Evolutionary conservation across 2,797 vertebrate species (phyloP).

Genomic region (Garrulus glandarius): DNA sequence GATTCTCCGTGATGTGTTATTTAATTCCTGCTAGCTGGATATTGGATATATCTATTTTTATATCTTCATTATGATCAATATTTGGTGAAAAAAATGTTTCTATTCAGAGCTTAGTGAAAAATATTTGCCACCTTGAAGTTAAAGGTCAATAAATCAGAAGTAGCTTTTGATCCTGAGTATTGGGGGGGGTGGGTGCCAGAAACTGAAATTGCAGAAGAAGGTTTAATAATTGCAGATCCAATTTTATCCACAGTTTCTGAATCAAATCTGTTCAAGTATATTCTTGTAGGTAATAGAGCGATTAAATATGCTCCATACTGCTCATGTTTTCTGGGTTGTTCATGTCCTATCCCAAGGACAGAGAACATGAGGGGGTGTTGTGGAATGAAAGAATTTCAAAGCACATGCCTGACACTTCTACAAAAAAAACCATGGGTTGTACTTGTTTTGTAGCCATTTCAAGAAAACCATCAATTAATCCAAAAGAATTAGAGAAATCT

Average conservation of each 20-base stretch:
- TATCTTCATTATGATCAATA: neutral
- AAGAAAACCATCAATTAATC: neutral
- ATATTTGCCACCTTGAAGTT: neutral
- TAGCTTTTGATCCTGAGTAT: neutral
- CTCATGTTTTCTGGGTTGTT: neutral
- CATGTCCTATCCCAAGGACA: neutral
- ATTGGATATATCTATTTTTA: neutral
- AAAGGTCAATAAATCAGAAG: neutral
- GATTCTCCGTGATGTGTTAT: neutral
- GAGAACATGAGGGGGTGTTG: neutral
- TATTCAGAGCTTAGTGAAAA: neutral
- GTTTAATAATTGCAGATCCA: neutral
- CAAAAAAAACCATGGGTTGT: neutral
- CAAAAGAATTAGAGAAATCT: neutral
- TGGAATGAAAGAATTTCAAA: neutral
- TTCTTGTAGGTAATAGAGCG: neutral
- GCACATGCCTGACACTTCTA: neutral
- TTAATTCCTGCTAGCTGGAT: neutral
- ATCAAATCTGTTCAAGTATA: neutral
- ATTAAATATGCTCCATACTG: neutral
- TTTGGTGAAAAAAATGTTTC: neutral
- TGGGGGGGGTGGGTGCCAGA: neutral
- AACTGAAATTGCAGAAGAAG: neutral
- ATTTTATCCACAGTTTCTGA: neutral
- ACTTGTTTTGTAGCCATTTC: neutral